phyloP scores from a whole-genome alignment of 2,113 vertebrate species.

The Clarias batrachus region DNA sequence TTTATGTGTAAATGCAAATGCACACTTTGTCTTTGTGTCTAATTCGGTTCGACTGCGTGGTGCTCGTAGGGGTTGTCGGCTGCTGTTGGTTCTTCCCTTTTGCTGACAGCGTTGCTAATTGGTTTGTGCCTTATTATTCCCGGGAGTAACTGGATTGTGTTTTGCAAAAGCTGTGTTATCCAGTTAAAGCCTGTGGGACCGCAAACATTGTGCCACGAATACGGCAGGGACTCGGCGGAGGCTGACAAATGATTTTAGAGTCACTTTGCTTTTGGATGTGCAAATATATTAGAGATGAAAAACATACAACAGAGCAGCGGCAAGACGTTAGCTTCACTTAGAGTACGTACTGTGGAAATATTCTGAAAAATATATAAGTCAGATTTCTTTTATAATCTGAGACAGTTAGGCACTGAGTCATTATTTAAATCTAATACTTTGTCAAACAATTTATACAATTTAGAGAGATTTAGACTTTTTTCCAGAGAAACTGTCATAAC shows the following conservation, averaged over 20 bases:
- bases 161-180: neutral
- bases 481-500: no score
- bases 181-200: slow-evolving; percentile 14
- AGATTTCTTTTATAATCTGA: neutral
- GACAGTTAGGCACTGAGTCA: neutral
- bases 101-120: slow-evolving; percentile 6
- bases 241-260: neutral
- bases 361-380: neutral
- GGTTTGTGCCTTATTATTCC: neutral
- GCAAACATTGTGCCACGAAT: slow-evolving; percentile 28
- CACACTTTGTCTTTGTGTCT: neutral
- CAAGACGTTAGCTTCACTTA: neutral
- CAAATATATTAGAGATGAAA: neutral
- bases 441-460: neutral
- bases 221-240: neutral
- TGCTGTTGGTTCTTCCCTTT: neutral
- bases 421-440: neutral
- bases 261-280: neutral
- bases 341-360: neutral
- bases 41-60: neutral
- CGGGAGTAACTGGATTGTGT: neutral
- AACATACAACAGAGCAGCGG: neutral
- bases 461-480: no score
- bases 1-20: neutral
- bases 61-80: neutral